Evolutionary conservation across 2,888 invertebrate species (phyloP).

Genomic region (Piscicola geometra): DNA sequence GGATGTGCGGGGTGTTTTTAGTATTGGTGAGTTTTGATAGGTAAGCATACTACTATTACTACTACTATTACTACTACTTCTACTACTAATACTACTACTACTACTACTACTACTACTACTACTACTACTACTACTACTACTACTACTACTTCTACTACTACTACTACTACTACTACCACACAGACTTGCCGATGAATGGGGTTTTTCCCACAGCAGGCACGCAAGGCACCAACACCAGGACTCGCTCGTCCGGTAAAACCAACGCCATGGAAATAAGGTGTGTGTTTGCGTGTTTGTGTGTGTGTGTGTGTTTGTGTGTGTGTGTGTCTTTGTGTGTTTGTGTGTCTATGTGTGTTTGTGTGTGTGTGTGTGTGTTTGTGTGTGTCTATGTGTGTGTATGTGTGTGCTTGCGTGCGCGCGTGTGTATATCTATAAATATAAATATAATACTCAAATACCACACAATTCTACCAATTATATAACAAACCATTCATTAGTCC

Average conservation of each 20-base stretch:
- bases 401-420: neutral
- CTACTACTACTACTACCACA: neutral
- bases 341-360: too few relatives aligned
- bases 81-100: neutral
- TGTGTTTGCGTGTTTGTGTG: neutral
- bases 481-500: too few relatives aligned
- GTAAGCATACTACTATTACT: too few relatives aligned
- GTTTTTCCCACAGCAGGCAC: conserved; percentile 26
- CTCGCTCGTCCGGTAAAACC: conserved; percentile 49
- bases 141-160: neutral
- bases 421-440: too few relatives aligned
- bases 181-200: conserved; percentile 35
- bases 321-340: too few relatives aligned
- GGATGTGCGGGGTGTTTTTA: neutral
- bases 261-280: conserved; percentile 57
- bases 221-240: conserved; percentile 23
- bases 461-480: too few relatives aligned
- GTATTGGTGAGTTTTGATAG: neutral
- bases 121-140: neutral
- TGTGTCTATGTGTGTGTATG: neutral
- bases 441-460: too few relatives aligned
- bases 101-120: neutral
- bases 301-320: neutral
- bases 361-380: too few relatives aligned
- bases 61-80: too few relatives aligned